A percentile compares a stretch with the other conserved stretches of the same genome.
Evolutionary conservation across 2,888 invertebrate species (phyloP).

Genomic region (Conus canariensis): DNA sequence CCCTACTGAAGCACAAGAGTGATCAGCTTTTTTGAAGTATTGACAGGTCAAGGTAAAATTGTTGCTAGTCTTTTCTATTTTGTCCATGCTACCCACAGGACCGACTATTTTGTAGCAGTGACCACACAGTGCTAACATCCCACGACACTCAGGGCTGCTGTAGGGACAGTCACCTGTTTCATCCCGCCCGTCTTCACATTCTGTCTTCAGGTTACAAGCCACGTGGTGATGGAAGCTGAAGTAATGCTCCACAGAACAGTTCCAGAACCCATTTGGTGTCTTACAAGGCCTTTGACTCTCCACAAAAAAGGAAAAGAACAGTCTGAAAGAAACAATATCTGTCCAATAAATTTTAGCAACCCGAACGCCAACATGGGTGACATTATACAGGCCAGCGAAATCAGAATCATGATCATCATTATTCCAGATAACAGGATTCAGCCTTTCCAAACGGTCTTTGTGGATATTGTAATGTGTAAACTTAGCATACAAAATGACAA

Average conservation of each 20-base stretch:
- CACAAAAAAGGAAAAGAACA: constrained; percentile 23
- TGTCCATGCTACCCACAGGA: not conserved
- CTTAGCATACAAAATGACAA: not conserved
- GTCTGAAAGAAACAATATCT: not conserved
- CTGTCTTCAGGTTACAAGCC: not conserved
- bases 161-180: not conserved
- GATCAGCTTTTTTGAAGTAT: not conserved
- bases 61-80: no score
- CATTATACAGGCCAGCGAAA: not conserved
- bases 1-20: not conserved
- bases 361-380: not conserved
- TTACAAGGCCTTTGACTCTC: not conserved
- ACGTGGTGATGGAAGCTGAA: not conserved
- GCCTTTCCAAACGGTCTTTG: no score
- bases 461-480: not conserved
- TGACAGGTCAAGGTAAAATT: no score
- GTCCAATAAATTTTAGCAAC: not conserved
- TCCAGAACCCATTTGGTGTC: not conserved
- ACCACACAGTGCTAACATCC: not conserved
- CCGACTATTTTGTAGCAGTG: not conserved
- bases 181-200: constrained; percentile 3
- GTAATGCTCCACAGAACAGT: constrained; percentile 19
- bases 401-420: not conserved
- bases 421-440: not conserved
- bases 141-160: constrained; percentile 8